phyloP scores from a whole-genome alignment of 2,797 vertebrate genomes.

The Vireo griseus region DNA sequence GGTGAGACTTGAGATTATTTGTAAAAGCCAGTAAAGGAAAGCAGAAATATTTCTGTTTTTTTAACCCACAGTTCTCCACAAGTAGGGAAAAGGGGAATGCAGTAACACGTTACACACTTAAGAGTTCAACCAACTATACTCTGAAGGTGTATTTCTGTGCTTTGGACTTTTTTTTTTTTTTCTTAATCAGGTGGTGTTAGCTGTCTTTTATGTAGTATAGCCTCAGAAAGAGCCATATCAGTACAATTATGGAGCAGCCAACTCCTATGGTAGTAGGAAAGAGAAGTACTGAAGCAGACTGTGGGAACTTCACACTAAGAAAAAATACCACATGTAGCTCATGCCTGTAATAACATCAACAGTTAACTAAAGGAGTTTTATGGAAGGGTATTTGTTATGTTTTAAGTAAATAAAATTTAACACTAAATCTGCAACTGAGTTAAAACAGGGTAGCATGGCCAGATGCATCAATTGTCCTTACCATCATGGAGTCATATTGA shows the following conservation, averaged over 20 bases:
- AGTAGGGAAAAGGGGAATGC: neutral
- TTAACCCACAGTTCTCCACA: neutral
- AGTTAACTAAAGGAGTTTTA: neutral
- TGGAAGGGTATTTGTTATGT: neutral
- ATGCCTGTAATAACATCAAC: neutral
- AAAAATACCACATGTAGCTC: neutral
- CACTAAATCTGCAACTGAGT: neutral
- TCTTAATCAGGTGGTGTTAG: neutral
- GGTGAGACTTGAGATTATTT: neutral
- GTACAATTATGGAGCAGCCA: neutral
- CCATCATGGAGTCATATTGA: accelerated
- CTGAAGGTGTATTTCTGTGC: neutral
- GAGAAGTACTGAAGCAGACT: neutral
- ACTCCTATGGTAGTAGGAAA: accelerated
- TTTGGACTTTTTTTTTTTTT: no score
- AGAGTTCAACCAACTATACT: neutral
- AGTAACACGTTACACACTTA: neutral
- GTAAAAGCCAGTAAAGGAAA: neutral
- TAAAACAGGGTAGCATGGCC: neutral
- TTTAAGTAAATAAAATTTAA: neutral
- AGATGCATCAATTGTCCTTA: neutral
- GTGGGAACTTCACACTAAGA: neutral
- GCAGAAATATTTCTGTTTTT: neutral
- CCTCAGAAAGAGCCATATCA: neutral
- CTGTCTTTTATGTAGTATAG: neutral